Evolutionary conservation across 1,140 invertebrate genomes (phyloP), one percentile per base, ranked within the genome.

Genomic region (Bombus sylvicola): DNA sequence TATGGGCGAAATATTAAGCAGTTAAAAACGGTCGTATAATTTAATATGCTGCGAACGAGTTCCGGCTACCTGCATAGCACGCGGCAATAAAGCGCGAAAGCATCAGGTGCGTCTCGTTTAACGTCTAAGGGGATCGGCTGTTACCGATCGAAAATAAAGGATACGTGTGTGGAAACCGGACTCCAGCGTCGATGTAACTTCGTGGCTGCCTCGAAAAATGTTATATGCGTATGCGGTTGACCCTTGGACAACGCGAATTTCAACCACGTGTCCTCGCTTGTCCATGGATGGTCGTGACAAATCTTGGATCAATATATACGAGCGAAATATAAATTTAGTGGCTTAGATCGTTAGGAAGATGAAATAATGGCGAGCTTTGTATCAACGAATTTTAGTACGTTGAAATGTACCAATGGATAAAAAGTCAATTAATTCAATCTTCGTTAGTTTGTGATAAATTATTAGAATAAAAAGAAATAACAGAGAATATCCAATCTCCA

Each of bases 1-100:
- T 43, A 41, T 13, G 37, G 37, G 13, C 39, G 53, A 79, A 80
- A 47, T 84, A 59, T 84, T 86, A 75, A 62, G 53, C 80, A 66
- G 71, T 82, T 82, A 82, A 39, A 82, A 81, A 86, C 80, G 71
- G 85, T 86, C 81, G 79, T 62, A 77, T 77, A 87, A 78, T 77
- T 87, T 87, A 72, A 87, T 83, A 87, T 73, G 81, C 81, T 73
- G 82, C 75, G 39, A 87, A 87, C 86, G 75, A 84, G 86, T 87
- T 87, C 43, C 66, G 64, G 13, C 81, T 86, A 83, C 81, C 85
- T 77, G 85, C 62, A 59, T 12, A n/a, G 4, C 68, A 37, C 75
- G 57, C 6, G 15, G 39, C 62, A 57, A 72, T 77, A 72, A 87
- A 75, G 77, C 62, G 10, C 59, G 59, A 57, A 64, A 47, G 73